A percentile compares a stretch with the other conserved stretches of the same genome.
Conservation (phyloP, 2,797 vertebrate species). For the Natrix natrix region DNA sequence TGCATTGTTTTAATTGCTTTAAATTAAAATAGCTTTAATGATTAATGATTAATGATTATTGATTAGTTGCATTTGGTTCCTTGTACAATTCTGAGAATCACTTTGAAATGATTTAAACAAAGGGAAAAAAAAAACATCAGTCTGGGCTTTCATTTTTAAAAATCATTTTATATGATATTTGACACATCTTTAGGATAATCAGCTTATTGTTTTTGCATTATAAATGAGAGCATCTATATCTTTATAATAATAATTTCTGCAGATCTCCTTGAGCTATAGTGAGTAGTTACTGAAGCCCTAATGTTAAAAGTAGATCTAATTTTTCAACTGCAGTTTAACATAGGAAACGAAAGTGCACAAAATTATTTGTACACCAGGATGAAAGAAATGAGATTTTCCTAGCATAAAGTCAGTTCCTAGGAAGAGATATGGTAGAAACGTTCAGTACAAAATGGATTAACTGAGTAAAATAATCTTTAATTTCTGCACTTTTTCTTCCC, state of each 20-base stretch:
- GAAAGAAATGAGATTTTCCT: constrained; percentile 40
- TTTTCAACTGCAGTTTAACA: constrained; percentile 15
- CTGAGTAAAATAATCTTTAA: constrained; percentile 42
- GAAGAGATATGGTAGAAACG: constrained; percentile 40
- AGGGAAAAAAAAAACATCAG: neutral
- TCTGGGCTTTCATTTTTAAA: neutral
- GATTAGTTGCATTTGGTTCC: neutral
- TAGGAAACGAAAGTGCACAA: constrained; percentile 25
- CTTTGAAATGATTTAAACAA: neutral
- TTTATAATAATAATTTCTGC: constrained; percentile 16
- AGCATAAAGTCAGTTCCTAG: constrained; percentile 39
- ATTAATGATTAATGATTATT: neutral
- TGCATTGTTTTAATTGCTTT: neutral
- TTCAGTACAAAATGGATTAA: constrained; percentile 40
- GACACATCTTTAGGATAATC: constrained; percentile 17
- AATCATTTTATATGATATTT: neutral
- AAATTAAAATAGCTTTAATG: neutral
- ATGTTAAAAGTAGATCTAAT: constrained; percentile 41
- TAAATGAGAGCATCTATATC: neutral
- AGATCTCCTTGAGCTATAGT: constrained; percentile 21
- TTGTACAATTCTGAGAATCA: neutral
- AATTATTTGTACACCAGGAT: constrained; percentile 39
- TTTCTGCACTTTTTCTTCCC: constrained; percentile 30
- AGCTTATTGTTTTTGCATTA: constrained; percentile 31
- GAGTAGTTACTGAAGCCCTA: constrained; percentile 35